Evolutionary conservation across 2,888 invertebrate genomes (phyloP), one percentile per base, ranked within the genome.

Genomic region (Ochropacha duplaris): DNA sequence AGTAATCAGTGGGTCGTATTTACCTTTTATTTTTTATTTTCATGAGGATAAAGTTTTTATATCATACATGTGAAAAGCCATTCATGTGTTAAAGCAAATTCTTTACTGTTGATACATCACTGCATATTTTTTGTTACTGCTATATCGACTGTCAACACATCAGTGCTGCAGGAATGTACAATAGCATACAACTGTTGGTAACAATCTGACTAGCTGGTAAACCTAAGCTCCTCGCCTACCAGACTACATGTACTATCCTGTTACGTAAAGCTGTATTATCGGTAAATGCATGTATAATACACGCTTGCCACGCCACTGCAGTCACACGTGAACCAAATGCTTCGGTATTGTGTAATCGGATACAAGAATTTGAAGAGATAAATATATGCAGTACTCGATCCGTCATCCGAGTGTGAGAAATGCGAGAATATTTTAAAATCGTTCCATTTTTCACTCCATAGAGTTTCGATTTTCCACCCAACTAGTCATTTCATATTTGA

Each of bases 381-480:
- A 65, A 65, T 63, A 57, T 56, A 55, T 36, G 52, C 55, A 16
- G 28, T 6, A 51, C 4, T 31, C 19, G 16, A 51, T 28, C 28
- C 31, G 16, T 26, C 28, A 51, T 51, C 51, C 31, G 31, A n/a
- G 11, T 31, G 31, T 12, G 31, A 31, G n/a, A n/a, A n/a, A n/a
- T n/a, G n/a, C 12, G 31, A 31, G 31, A 12, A 31, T 12, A 34
- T 52, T 72, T 61, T 64, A 71, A 68, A 59, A 62, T 31, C 56
- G 26, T 51, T 52, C 59, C 39, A 73, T 72, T 73, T 73, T 73
- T 65, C 63, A 68, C 54, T 51, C 58, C 70, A 65, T 55, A 57
- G 64, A 36, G n/a, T 71, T 69, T 73, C 68, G 63, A 72, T 73
- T 71, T 71, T 73, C 71, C 68, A 64, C 63, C 22, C 71, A 55